Percentiles rank a stretch among this genome's conserved stretches.
These are phyloP conservation scores for Epinephelus cyanopodus DNA, from an alignment of 2,113 vertebrate species.

Conservation along the genomic window DNA sequence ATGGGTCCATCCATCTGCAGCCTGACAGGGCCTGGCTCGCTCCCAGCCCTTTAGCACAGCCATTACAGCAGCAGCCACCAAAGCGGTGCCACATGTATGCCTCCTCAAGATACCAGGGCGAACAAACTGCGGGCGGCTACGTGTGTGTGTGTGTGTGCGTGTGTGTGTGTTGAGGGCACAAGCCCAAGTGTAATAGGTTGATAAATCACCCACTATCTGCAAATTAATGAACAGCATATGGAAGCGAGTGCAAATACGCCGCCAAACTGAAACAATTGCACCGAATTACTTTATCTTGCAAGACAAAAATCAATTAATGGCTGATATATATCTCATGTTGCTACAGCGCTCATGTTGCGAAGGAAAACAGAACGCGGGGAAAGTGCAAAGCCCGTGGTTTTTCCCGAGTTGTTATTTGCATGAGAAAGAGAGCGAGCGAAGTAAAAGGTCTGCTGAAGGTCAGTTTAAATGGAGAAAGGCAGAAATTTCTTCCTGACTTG, in stretches of 20 bases:
- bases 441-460: slow-evolving; percentile 65
- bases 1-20: slow-evolving; percentile 66
- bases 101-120: slow-evolving; percentile 48
- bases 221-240: slow-evolving; percentile 74
- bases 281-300: slow-evolving; percentile 69
- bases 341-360: slow-evolving; percentile 1
- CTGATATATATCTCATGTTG: slow-evolving; percentile 53
- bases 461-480: slow-evolving; percentile 47
- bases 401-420: slow-evolving; percentile 41
- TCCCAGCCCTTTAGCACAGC: slow-evolving; percentile 68
- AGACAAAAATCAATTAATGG: slow-evolving; percentile 72
- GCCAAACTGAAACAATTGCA: slow-evolving; percentile 60
- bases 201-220: slow-evolving; percentile 69
- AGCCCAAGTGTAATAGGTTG: slow-evolving; percentile 72
- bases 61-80: slow-evolving; percentile 66
- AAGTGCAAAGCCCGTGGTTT: slow-evolving; percentile 13
- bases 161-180: slow-evolving; percentile 27
- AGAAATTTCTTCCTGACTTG: slow-evolving; percentile 34
- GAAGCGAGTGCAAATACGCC: slow-evolving; percentile 54
- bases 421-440: slow-evolving; percentile 8
- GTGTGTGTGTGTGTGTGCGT: neutral
- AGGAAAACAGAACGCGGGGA: neutral
- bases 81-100: slow-evolving; percentile 47
- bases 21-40: slow-evolving; percentile 61
- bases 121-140: slow-evolving; percentile 16